Conservation (phyloP, 2,797 vertebrate genomes). For the Anguilla marmorata region DNA sequence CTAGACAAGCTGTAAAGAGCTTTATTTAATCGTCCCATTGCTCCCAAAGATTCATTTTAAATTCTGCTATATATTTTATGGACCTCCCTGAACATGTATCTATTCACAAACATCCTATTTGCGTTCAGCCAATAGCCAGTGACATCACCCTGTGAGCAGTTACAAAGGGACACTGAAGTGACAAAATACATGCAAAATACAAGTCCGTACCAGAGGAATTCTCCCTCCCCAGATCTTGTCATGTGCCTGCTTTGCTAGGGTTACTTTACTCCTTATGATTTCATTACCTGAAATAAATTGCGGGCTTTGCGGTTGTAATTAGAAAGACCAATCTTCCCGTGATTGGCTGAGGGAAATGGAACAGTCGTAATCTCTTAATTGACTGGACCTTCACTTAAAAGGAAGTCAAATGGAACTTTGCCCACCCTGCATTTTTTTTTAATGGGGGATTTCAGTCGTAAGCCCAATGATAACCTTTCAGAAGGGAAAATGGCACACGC, state of each 20-base stretch:
- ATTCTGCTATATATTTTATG: not conserved
- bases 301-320: conserved; percentile 45
- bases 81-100: not conserved
- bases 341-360: conserved; percentile 63
- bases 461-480: not conserved
- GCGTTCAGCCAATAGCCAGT: not conserved
- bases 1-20: not conserved
- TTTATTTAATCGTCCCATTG: not conserved
- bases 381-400: conserved; percentile 68
- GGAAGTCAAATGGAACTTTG: conserved; percentile 39
- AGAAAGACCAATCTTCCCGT: conserved; percentile 55
- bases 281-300: conserved; percentile 58
- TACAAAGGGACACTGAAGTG: not conserved
- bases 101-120: not conserved
- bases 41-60: not conserved
- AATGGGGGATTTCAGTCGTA: not conserved
- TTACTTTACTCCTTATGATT: conserved; percentile 54
- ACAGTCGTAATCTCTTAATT: conserved; percentile 68
- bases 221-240: not conserved
- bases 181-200: not conserved
- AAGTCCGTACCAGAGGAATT: not conserved
- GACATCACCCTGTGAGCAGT: not conserved
- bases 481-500: not conserved
- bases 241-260: not conserved
- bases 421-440: not conserved